These are phyloP conservation scores for Chrysomela aeneicollis DNA, from an alignment of 2,888 invertebrate species.

Conservation along the genomic window DNA sequence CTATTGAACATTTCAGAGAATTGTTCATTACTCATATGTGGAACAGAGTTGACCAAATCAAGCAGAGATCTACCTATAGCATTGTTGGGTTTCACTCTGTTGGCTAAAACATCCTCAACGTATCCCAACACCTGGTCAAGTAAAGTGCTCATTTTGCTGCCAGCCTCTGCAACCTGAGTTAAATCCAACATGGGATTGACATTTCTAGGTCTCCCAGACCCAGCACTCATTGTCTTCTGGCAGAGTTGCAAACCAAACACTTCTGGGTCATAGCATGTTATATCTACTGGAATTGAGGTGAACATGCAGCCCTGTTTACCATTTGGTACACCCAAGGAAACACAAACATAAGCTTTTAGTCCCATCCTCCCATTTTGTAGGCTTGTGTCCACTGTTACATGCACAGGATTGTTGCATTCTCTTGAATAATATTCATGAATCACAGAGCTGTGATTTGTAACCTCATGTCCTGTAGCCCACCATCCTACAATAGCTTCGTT, in stretches of 20 bases:
- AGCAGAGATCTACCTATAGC: slow-evolving; percentile 90
- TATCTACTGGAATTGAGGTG: slow-evolving; percentile 90
- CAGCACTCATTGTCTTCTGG: slow-evolving; percentile 78
- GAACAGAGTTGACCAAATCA: slow-evolving; percentile 90
- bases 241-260: slow-evolving; percentile 81
- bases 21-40: slow-evolving; percentile 88
- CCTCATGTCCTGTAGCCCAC: slow-evolving; percentile 98
- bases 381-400: slow-evolving; percentile 94
- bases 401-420: slow-evolving; percentile 93
- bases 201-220: slow-evolving; percentile 58
- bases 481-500: slow-evolving; percentile 96
- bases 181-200: slow-evolving; percentile 65
- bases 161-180: slow-evolving; percentile 87
- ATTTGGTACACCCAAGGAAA: slow-evolving; percentile 91
- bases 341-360: slow-evolving; percentile 92
- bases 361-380: slow-evolving; percentile 90
- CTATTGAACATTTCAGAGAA: slow-evolving; percentile 96
- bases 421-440: slow-evolving; percentile 97
- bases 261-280: slow-evolving; percentile 93
- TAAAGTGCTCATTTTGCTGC: slow-evolving; percentile 76
- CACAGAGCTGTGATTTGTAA: slow-evolving; percentile 95
- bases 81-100: slow-evolving; percentile 79
- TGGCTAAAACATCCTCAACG: slow-evolving; percentile 91
- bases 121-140: slow-evolving; percentile 83
- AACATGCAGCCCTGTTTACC: slow-evolving; percentile 96